Evolutionary conservation across 2,113 vertebrate species (phyloP).

Genomic region (Pituophis catenifer): DNA sequence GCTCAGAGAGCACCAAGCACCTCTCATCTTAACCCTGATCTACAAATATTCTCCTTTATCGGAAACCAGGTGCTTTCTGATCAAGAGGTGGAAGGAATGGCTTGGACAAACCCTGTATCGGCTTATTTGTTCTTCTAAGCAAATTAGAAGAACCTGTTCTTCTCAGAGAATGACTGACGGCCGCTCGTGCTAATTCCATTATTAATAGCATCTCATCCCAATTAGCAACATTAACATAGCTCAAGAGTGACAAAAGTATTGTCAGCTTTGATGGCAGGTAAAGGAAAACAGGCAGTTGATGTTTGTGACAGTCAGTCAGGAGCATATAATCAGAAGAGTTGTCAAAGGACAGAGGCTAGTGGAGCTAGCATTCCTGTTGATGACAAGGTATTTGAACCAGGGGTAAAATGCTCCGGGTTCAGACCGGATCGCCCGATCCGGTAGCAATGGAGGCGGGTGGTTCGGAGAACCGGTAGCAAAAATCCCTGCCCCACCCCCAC

Average conservation of each 20-base stretch:
- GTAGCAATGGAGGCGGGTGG: no score
- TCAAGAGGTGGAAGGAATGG: background rate
- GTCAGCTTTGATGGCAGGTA: background rate
- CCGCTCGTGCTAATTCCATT: background rate
- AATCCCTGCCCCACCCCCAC: no score
- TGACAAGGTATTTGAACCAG: background rate
- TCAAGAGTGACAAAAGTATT: constrained; percentile 22
- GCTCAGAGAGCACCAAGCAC: no score
- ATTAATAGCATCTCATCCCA: background rate
- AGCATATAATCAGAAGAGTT: background rate
- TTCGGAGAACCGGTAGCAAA: no score
- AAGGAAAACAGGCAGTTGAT: background rate
- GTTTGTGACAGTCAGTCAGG: background rate
- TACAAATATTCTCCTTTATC: background rate
- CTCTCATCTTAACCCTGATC: no score
- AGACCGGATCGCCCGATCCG: no score
- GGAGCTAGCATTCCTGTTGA: background rate
- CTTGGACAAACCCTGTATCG: background rate
- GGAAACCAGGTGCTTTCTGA: background rate
- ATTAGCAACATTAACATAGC: constrained; percentile 13
- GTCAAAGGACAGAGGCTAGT: background rate
- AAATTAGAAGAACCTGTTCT: background rate
- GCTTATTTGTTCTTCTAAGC: background rate
- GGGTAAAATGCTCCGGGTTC: no score
- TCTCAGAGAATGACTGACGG: background rate